Percentiles rank a stretch among this genome's conserved stretches.
phyloP scores from a whole-genome alignment of 2,888 invertebrate species.

The Exephanes ischioxanthus region DNA sequence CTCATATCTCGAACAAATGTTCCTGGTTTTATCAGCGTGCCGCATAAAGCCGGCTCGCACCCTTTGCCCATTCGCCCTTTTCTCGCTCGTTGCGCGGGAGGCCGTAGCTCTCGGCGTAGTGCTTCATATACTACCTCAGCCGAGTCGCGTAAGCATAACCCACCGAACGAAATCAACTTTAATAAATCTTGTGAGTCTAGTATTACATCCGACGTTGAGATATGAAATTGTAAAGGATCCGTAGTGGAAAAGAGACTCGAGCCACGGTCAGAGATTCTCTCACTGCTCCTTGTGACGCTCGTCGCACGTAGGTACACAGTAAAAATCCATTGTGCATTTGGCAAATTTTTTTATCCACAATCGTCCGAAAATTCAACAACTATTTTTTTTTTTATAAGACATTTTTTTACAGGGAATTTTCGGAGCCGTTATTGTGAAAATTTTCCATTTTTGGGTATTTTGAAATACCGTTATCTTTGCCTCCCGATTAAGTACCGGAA shows the following conservation, averaged over 20 bases:
- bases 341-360: background rate
- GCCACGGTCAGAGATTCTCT: background rate
- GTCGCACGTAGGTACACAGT: background rate
- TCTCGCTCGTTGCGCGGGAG: slow-evolving; percentile 10
- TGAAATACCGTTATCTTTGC: no score
- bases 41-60: slow-evolving; percentile 13
- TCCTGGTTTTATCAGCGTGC: slow-evolving; percentile 23
- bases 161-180: slow-evolving; percentile 32
- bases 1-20: slow-evolving; percentile 41
- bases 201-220: slow-evolving; percentile 39
- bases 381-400: background rate
- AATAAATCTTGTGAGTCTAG: slow-evolving; percentile 30
- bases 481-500: no score
- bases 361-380: background rate
- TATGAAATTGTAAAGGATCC: slow-evolving; percentile 41
- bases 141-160: slow-evolving; percentile 25
- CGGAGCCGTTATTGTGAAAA: background rate
- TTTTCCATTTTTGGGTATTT: background rate
- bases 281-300: background rate
- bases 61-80: slow-evolving; percentile 12
- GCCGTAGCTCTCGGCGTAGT: background rate
- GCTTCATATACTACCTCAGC: slow-evolving; percentile 16
- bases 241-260: slow-evolving; percentile 10
- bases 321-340: background rate
- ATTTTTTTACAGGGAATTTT: background rate